Percentiles rank a stretch among this genome's conserved stretches.
phyloP scores from a whole-genome alignment of 1,140 invertebrate species.

The Macrosteles quadrilineatus region DNA sequence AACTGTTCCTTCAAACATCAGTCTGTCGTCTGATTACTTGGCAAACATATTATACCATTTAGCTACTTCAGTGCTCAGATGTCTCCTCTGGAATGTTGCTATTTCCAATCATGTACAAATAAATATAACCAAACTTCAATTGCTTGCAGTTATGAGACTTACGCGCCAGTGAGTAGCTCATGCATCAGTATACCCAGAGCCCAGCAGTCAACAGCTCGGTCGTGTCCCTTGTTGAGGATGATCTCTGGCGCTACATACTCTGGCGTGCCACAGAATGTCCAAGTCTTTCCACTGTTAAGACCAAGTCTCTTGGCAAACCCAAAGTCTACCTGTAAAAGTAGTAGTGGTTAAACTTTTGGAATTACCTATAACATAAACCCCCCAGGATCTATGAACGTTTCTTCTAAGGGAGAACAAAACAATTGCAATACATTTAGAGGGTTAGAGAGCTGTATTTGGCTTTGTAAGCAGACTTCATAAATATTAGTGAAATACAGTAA shows the following conservation, averaged over 20 bases:
- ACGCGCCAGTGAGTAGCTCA: constrained; percentile 81
- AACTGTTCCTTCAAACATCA: constrained; percentile 88
- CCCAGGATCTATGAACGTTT: background rate
- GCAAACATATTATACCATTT: constrained; percentile 89
- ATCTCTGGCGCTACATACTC: constrained; percentile 93
- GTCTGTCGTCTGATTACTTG: constrained; percentile 94
- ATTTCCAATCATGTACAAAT: no score
- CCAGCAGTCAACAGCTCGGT: constrained; percentile 94
- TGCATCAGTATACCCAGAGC: constrained; percentile 90
- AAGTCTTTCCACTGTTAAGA: constrained; percentile 75
- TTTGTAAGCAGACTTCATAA: no score
- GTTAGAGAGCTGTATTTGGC: no score
- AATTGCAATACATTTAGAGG: no score
- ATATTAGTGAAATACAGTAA: no score
- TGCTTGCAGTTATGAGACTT: constrained; percentile 97
- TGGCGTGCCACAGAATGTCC: constrained; percentile 97
- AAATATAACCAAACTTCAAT: constrained; percentile 74
- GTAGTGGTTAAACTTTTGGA: constrained; percentile 17
- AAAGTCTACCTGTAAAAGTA: constrained; percentile 81
- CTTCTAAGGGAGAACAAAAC: no score
- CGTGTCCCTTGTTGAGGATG: constrained; percentile 90
- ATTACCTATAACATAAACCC: background rate
- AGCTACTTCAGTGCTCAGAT: constrained; percentile 99
- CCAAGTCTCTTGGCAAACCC: constrained; percentile 93
- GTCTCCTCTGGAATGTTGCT: constrained; percentile 75